These are phyloP conservation scores for Lagopus muta DNA, from an alignment of 2,113 vertebrate species.

Conservation along the genomic window DNA sequence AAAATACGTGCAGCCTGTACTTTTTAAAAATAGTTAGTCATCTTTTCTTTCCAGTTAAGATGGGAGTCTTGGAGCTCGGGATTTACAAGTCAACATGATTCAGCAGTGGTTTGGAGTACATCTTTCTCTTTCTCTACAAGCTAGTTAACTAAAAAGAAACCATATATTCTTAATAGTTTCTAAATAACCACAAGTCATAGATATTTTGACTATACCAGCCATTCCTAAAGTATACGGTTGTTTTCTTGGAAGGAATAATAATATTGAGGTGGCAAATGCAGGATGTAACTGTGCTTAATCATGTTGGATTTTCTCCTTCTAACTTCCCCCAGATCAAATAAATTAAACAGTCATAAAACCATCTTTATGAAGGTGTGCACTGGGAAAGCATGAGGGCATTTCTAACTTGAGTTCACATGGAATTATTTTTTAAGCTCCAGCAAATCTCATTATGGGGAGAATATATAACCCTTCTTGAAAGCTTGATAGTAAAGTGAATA, in stretches of 20 bases:
- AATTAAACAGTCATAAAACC: conserved; percentile 72
- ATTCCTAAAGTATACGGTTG: conserved; percentile 6
- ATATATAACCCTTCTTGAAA: conserved; percentile 50
- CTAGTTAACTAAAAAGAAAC: conserved; percentile 54
- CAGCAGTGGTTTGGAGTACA: conserved; percentile 47
- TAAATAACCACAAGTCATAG: conserved; percentile 56
- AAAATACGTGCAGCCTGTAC: neutral
- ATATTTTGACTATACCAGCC: neutral
- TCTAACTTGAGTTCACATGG: conserved; percentile 28
- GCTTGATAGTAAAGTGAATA: conserved; percentile 38
- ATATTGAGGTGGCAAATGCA: neutral
- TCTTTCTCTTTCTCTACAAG: conserved; percentile 47
- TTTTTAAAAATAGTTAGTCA: conserved; percentile 4
- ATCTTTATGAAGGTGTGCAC: conserved; percentile 61
- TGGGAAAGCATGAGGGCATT: conserved; percentile 17
- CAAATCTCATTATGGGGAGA: conserved; percentile 47
- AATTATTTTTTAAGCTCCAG: conserved; percentile 69
- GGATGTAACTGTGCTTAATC: conserved; percentile 39
- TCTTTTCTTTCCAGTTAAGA: conserved; percentile 23
- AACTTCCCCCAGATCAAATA: conserved; percentile 76
- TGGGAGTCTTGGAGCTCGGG: neutral
- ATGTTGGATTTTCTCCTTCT: conserved; percentile 47
- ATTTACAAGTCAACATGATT: conserved; percentile 50
- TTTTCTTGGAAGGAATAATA: conserved; percentile 56
- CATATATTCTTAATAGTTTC: conserved; percentile 28